A percentile compares a stretch with the other conserved stretches of the same genome.
Evolutionary conservation across 2,797 vertebrate genomes (phyloP).

Genomic region (Diceros bicornis): DNA sequence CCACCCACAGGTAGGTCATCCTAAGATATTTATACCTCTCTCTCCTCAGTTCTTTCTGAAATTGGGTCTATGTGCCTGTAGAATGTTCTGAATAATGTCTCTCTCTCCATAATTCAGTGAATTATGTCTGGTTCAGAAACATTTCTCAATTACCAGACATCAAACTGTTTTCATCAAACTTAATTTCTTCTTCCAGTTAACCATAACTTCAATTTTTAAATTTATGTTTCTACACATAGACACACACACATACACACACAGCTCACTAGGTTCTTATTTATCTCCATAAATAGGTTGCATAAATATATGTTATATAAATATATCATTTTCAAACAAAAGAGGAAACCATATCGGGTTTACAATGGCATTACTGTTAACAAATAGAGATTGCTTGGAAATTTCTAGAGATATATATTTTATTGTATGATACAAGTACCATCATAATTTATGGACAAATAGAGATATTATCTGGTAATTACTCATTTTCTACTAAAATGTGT

Average conservation of each 20-base stretch:
- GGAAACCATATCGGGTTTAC: not conserved
- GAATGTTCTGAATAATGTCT: not conserved
- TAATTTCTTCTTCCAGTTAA: conserved; percentile 58
- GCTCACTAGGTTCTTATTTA: not conserved
- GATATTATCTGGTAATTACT: not conserved
- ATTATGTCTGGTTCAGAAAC: conserved; percentile 25
- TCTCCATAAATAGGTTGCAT: not conserved
- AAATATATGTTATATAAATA: not conserved
- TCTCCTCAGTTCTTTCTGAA: not conserved
- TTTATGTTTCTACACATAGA: not conserved
- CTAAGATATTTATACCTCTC: not conserved
- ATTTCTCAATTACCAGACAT: conserved; percentile 56
- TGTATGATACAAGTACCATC: not conserved
- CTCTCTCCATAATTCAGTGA: not conserved
- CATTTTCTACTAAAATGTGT: conserved; percentile 16
- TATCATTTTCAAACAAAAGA: conserved; percentile 31
- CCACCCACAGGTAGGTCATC: not conserved
- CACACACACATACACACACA: not conserved
- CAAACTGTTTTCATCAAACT: conserved; percentile 17
- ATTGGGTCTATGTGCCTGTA: not conserved
- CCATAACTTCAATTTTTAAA: not conserved
- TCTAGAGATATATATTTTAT: not conserved
- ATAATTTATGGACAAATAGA: not conserved
- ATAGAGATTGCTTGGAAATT: conserved; percentile 13
- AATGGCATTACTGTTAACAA: not conserved